Conservation (phyloP, 2,113 vertebrate species). For the Eira barbara region DNA sequence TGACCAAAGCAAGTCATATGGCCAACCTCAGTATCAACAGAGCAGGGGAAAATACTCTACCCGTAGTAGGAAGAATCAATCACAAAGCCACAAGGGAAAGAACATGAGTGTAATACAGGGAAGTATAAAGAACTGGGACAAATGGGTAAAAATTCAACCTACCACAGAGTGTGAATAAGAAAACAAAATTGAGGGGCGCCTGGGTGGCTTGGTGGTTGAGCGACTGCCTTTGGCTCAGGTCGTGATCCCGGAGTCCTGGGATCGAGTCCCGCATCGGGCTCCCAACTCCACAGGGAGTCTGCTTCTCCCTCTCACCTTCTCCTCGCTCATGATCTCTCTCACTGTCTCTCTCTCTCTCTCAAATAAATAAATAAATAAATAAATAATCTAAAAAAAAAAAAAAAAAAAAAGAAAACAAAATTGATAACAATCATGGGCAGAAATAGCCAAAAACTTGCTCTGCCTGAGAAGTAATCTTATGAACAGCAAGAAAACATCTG, state of each 20-base stretch:
- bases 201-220: no score
- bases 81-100: neutral
- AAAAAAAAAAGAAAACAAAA: neutral
- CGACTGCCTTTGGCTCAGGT: no score
- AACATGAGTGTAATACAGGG: neutral
- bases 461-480: slow-evolving; percentile 30
- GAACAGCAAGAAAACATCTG: slow-evolving; percentile 59
- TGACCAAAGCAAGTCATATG: neutral
- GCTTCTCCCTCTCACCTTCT: no score
- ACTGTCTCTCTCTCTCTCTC: no score
- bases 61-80: neutral
- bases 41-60: neutral
- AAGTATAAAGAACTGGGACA: neutral
- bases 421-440: neutral
- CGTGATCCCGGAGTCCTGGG: no score
- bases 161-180: neutral
- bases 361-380: no score
- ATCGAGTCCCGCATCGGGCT: no score
- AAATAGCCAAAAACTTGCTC: neutral
- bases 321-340: no score
- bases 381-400: no score
- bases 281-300: no score
- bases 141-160: neutral
- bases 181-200: neutral
- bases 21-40: neutral